phyloP scores from a whole-genome alignment of 2,888 invertebrate species.

The Horisme vitalbata region DNA sequence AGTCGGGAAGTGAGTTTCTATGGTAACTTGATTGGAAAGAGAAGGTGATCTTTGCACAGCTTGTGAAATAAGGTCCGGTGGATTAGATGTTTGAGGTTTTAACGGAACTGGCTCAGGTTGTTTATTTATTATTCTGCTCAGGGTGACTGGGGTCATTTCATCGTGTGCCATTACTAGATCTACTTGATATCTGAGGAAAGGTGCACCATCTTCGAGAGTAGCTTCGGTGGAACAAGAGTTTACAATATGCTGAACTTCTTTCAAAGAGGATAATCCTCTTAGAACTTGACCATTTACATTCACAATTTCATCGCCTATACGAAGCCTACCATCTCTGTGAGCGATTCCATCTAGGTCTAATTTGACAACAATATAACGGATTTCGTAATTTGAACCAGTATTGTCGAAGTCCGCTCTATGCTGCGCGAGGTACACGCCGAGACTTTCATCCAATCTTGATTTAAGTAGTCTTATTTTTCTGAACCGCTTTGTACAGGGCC shows the following conservation, averaged over 20 bases:
- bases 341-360: slow-evolving; percentile 86
- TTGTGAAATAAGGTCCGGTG: slow-evolving; percentile 77
- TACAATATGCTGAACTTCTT: slow-evolving; percentile 84
- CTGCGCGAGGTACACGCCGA: slow-evolving; percentile 88
- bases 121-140: slow-evolving; percentile 71
- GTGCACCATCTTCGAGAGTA: slow-evolving; percentile 57
- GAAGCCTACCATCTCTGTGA: slow-evolving; percentile 90
- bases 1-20: slow-evolving; percentile 75
- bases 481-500: slow-evolving; percentile 84
- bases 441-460: slow-evolving; percentile 85
- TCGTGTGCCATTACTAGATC: slow-evolving; percentile 86
- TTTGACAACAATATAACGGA: slow-evolving; percentile 84
- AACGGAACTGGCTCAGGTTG: slow-evolving; percentile 55
- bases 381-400: slow-evolving; percentile 81
- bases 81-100: slow-evolving; percentile 50
- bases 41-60: slow-evolving; percentile 71
- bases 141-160: slow-evolving; percentile 81
- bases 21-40: slow-evolving; percentile 67
- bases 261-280: slow-evolving; percentile 86
- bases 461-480: slow-evolving; percentile 86
- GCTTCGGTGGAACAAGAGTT: slow-evolving; percentile 79
- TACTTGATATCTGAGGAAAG: slow-evolving; percentile 77
- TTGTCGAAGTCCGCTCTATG: slow-evolving; percentile 81
- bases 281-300: slow-evolving; percentile 93
- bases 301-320: slow-evolving; percentile 94